A percentile compares a stretch with the other conserved stretches of the same genome.
phyloP scores from a whole-genome alignment of 2,113 vertebrate genomes.

The Syngnathoides biaculeatus region DNA sequence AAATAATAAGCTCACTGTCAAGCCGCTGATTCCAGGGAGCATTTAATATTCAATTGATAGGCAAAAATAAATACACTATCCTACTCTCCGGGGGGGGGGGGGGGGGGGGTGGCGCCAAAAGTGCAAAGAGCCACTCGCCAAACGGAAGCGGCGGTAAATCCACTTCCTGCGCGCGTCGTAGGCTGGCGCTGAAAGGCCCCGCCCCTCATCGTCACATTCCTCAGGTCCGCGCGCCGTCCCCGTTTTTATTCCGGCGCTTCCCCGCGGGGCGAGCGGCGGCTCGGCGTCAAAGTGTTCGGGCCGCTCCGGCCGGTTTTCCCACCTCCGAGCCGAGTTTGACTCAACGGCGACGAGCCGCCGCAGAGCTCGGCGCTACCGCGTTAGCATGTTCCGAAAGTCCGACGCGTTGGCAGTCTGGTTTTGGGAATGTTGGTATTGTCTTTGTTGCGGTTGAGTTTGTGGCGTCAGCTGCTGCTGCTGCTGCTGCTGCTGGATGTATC shows the following conservation, averaged over 20 bases:
- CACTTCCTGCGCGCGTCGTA: conserved; percentile 8
- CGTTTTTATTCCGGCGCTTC: conserved; percentile 12
- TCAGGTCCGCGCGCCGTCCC: conserved; percentile 13
- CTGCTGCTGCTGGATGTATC: conserved; percentile 73
- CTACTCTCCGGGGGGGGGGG: conserved; percentile 20
- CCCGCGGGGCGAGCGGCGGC: conserved; percentile 23
- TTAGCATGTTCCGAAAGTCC: conserved; percentile 79
- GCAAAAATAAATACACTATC: conserved; percentile 42
- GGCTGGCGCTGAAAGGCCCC: conserved; percentile 11
- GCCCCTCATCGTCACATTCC: conserved; percentile 23
- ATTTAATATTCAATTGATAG: conserved; percentile 29
- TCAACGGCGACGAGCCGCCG: conserved; percentile 10
- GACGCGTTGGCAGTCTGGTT: conserved; percentile 70
- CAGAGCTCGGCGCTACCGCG: conserved; percentile 64
- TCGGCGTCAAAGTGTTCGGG: conserved; percentile 41
- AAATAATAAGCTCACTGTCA: conserved; percentile 28
- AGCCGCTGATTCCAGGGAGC: conserved; percentile 12
- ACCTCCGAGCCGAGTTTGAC: background rate
- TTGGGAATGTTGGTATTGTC: conserved; percentile 70
- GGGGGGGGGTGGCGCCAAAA: conserved; percentile 30
- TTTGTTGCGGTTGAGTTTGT: conserved; percentile 47
- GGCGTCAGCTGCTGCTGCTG: conserved; percentile 54
- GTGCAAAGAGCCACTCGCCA: conserved; percentile 44
- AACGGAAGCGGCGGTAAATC: conserved; percentile 38
- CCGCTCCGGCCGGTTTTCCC: conserved; percentile 26